Conservation (phyloP, 2,113 vertebrate species). For the Sebastes schlegelii region DNA sequence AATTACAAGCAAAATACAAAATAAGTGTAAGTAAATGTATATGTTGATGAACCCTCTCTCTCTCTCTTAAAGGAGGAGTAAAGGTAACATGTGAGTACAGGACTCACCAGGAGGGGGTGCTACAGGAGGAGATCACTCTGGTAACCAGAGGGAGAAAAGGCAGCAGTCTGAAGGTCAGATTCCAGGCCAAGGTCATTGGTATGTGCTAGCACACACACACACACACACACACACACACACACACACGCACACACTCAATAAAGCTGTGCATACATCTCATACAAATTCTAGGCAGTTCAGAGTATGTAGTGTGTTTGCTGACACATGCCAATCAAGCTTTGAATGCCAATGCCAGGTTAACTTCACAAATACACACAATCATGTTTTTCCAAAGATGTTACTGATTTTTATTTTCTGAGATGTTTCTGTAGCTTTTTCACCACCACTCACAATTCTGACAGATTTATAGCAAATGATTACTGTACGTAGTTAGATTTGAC, state of each 20-base stretch:
- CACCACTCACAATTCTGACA: no score
- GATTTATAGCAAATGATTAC: no score
- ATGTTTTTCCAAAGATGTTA: not conserved
- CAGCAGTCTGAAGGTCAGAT: constrained; percentile 79
- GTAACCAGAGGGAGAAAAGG: constrained; percentile 78
- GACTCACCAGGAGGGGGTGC: constrained; percentile 90
- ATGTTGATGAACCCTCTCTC: not conserved
- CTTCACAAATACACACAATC: not conserved
- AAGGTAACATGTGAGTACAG: constrained; percentile 90
- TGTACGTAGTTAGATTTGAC: no score
- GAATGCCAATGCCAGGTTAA: not conserved
- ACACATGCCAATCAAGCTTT: not conserved
- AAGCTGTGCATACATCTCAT: not conserved
- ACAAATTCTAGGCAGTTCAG: no score
- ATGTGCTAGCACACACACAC: constrained; percentile 15
- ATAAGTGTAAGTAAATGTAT: not conserved
- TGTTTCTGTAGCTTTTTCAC: not conserved
- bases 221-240: constrained; percentile 15
- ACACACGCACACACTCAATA: not conserved
- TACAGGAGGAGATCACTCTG: constrained; percentile 89
- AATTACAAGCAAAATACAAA: not conserved
- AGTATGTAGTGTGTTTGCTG: not conserved
- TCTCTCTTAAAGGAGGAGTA: constrained; percentile 75
- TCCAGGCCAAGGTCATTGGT: constrained; percentile 92
- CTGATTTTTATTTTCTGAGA: not conserved